Percentiles rank a stretch among this genome's conserved stretches.
Evolutionary conservation across 64 coral and sea anemone species (phyloP).

Genomic region (Cladopsammia gracilis): DNA sequence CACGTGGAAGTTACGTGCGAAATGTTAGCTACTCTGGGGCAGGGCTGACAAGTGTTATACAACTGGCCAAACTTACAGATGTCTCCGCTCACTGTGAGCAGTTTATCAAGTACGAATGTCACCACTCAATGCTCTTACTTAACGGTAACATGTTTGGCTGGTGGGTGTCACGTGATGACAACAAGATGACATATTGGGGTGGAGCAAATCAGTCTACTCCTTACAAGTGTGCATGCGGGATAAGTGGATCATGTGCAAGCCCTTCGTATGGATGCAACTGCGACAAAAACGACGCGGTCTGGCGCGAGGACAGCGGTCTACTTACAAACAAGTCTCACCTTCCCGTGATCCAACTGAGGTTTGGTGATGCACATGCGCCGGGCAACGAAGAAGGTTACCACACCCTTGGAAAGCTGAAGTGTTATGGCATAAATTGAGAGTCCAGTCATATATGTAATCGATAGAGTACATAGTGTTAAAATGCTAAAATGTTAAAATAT

Average conservation of each 20-base stretch:
- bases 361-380: too few relatives aligned
- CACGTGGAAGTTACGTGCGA: background rate
- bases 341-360: too few relatives aligned
- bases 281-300: background rate
- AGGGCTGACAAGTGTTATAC: background rate
- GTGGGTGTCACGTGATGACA: slow-evolving; percentile 15
- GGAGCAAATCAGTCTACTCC: background rate
- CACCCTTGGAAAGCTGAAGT: too few relatives aligned
- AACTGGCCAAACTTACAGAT: background rate
- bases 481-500: too few relatives aligned
- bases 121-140: background rate
- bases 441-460: too few relatives aligned
- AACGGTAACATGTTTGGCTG: background rate
- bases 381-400: too few relatives aligned
- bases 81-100: slow-evolving; percentile 1
- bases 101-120: slow-evolving; percentile 33
- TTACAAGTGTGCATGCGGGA: slow-evolving; percentile 21
- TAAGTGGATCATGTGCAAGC: background rate
- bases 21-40: background rate
- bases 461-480: too few relatives aligned
- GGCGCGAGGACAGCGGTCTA: too few relatives aligned
- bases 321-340: too few relatives aligned
- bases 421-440: too few relatives aligned
- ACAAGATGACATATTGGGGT: slow-evolving; percentile 12
- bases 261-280: slow-evolving; percentile 21